Evolutionary conservation across 53 echinoderm and acorn worm species (phyloP).

Genomic region (Holothuria scabra): DNA sequence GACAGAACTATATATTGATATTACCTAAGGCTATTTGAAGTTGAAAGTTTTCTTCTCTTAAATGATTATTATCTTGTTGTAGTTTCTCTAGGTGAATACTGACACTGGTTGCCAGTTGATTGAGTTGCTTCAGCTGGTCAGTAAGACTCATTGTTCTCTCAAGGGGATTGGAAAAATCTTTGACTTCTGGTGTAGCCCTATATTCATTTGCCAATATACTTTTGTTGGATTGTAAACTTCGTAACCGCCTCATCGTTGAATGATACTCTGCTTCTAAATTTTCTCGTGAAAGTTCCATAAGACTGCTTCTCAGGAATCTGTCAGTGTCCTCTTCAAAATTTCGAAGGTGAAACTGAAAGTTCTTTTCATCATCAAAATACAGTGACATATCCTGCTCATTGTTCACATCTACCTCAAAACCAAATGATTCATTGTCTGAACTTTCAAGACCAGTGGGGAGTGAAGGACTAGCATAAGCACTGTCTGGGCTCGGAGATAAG

Average conservation of each 20-base stretch:
- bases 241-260: background rate
- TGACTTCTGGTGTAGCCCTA: no score
- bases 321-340: conserved; percentile 46
- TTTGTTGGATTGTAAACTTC: background rate
- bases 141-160: no score
- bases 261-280: conserved; percentile 31
- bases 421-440: no score
- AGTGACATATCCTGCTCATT: no score
- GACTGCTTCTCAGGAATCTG: conserved; percentile 11
- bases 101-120: background rate
- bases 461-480: no score
- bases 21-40: conserved; percentile 31
- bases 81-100: background rate
- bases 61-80: conserved; percentile 13
- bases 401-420: no score
- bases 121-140: background rate
- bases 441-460: no score
- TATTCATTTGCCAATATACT: no score
- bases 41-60: conserved; percentile 20
- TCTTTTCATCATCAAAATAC: background rate
- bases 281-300: conserved; percentile 41
- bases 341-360: conserved; percentile 24
- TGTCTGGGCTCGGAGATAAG: no score
- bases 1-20: background rate
- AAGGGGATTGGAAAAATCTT: no score